Conservation (phyloP, 2,113 vertebrate species). For the Pagrus major region DNA sequence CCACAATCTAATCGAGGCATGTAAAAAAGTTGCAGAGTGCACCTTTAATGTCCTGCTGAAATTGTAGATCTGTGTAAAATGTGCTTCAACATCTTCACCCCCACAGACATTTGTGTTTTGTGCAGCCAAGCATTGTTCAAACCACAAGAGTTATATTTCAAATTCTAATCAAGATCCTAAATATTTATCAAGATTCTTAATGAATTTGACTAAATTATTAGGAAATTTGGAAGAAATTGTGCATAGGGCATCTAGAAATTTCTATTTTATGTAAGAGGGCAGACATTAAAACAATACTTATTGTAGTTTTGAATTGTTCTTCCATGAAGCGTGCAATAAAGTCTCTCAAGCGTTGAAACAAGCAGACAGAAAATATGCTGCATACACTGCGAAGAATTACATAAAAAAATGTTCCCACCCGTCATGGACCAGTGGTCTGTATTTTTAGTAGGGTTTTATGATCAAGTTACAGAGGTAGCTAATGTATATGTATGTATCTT, state of each 20-base stretch:
- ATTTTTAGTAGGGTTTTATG: not conserved
- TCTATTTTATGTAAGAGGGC: not conserved
- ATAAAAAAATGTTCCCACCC: not conserved
- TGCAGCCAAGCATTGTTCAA: constrained; percentile 32
- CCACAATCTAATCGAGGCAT: too few relatives aligned
- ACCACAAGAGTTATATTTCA: not conserved
- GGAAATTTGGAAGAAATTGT: not conserved
- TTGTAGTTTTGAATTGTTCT: constrained; percentile 17
- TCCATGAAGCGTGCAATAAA: constrained; percentile 12
- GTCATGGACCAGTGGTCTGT: constrained; percentile 1
- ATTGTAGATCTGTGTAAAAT: not conserved
- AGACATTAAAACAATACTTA: not conserved
- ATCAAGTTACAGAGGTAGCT: not conserved
- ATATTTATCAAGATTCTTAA: not conserved
- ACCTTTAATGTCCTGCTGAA: not conserved
- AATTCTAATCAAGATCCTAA: not conserved
- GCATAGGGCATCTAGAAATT: not conserved
- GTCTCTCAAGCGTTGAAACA: constrained; percentile 20
- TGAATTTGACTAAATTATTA: not conserved
- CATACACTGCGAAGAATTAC: not conserved
- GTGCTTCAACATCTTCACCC: not conserved
- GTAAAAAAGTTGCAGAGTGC: too few relatives aligned
- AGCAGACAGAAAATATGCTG: constrained; percentile 21
- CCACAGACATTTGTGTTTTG: constrained; percentile 32
- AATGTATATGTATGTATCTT: too few relatives aligned